Conservation (phyloP, 1,140 invertebrate species). For the Lutraria rhynchaena region DNA sequence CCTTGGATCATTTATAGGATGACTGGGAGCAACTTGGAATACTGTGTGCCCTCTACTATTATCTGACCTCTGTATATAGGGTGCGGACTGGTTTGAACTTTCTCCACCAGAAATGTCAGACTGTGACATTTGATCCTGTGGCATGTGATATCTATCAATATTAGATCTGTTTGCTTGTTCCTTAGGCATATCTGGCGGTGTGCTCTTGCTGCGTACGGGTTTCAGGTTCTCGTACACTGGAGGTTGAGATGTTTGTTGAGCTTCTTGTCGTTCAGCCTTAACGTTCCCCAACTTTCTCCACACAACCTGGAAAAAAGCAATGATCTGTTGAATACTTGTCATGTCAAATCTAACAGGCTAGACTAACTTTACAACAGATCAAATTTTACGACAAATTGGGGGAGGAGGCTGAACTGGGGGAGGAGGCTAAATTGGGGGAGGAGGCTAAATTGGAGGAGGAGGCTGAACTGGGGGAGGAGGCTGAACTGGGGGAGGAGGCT, state of each 20-base stretch:
- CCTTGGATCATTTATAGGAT: not conserved
- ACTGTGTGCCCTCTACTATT: constrained; percentile 30
- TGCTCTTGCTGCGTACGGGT: constrained; percentile 15
- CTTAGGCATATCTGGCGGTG: not conserved
- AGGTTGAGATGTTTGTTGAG: not conserved
- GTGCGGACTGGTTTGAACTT: not conserved
- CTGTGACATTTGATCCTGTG: not conserved
- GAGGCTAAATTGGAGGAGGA: no score
- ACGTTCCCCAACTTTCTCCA: constrained; percentile 81
- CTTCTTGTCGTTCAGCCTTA: constrained; percentile 61
- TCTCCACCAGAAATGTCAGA: not conserved
- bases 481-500: no score
- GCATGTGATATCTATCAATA: not conserved
- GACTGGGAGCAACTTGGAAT: constrained; percentile 11
- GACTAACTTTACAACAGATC: no score
- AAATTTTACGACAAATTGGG: no score
- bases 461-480: no score
- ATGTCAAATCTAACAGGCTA: no score
- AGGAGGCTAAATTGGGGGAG: no score
- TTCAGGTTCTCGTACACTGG: constrained; percentile 61
- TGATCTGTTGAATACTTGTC: no score
- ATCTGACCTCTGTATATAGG: constrained; percentile 18
- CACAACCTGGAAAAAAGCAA: constrained; percentile 74
- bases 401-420: no score
- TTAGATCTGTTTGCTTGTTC: not conserved